Percentiles rank a stretch among this genome's conserved stretches.
Evolutionary conservation across 2,113 vertebrate genomes (phyloP).

Genomic region (Hippoglossus stenolepis): DNA sequence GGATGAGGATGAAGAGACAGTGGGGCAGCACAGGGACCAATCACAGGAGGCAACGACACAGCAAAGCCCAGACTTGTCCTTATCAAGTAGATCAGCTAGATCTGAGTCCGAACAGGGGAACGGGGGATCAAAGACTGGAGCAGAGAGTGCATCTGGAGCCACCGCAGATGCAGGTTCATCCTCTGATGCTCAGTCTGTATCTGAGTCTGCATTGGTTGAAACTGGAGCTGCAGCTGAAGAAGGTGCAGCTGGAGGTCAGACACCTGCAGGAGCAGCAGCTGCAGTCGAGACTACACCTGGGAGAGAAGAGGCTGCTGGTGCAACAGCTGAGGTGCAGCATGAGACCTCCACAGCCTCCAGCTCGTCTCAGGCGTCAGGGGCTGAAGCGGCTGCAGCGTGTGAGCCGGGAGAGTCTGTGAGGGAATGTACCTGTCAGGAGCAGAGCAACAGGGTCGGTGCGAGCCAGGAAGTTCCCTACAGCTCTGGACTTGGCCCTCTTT

Average conservation of each 20-base stretch:
- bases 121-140: constrained; percentile 50
- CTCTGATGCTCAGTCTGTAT: not conserved
- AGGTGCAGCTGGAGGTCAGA: not conserved
- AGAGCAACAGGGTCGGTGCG: constrained; percentile 55
- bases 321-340: not conserved
- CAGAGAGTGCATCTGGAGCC: constrained; percentile 68
- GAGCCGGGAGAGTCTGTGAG: constrained; percentile 4
- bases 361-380: constrained; percentile 24
- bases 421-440: constrained; percentile 54
- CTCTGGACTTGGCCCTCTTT: constrained; percentile 74
- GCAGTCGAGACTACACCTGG: constrained; percentile 32
- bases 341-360: constrained; percentile 10
- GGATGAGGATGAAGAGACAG: constrained; percentile 90
- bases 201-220: not conserved
- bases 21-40: constrained; percentile 50
- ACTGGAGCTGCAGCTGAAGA: not conserved
- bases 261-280: constrained; percentile 6
- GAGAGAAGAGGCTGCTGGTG: not conserved
- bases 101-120: constrained; percentile 29
- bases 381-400: constrained; percentile 6
- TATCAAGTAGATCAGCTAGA: not conserved
- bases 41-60: constrained; percentile 22
- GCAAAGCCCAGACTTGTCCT: constrained; percentile 10
- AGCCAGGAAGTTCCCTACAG: constrained; percentile 79
- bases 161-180: not conserved